Percentiles rank a stretch among this genome's conserved stretches.
phyloP scores from a whole-genome alignment of 1,140 invertebrate species.

The Drosophila asahinai region DNA sequence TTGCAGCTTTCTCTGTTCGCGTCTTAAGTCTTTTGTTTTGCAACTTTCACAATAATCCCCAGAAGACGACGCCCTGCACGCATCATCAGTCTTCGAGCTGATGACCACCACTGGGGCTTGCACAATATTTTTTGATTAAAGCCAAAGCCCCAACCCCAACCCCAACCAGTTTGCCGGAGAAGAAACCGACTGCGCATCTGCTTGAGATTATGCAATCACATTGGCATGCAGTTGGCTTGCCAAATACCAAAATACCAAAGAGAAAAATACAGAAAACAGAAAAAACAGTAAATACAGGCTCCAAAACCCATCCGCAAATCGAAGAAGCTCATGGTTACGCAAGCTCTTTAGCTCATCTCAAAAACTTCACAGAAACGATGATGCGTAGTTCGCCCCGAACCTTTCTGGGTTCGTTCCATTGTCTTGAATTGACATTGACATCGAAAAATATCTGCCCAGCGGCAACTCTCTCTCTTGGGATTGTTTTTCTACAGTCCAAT shows the following conservation, averaged over 20 bases:
- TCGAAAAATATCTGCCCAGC: slow-evolving; percentile 10
- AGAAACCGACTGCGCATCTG: slow-evolving; percentile 32
- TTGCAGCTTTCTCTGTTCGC: slow-evolving; percentile 36
- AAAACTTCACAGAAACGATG: slow-evolving; percentile 1
- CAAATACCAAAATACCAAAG: slow-evolving; percentile 32
- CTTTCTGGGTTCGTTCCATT: slow-evolving; percentile 16
- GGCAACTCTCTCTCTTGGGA: slow-evolving; percentile 20
- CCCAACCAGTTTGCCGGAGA: slow-evolving; percentile 58
- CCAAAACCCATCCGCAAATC: slow-evolving; percentile 14
- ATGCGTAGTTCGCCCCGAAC: slow-evolving; percentile 14
- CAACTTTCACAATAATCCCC: slow-evolving; percentile 44
- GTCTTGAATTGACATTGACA: slow-evolving; percentile 56
- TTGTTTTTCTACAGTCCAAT: neutral
- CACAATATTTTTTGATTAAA: slow-evolving; percentile 57
- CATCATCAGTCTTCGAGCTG: slow-evolving; percentile 20
- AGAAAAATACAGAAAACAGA: neutral
- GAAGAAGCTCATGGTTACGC: slow-evolving; percentile 38
- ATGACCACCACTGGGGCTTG: slow-evolving; percentile 24
- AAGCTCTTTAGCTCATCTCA: slow-evolving; percentile 9
- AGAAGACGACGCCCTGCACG: slow-evolving; percentile 45
- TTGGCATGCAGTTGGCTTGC: slow-evolving; percentile 60
- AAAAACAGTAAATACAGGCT: neutral
- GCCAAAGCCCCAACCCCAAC: slow-evolving; percentile 30
- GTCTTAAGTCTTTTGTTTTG: slow-evolving; percentile 48
- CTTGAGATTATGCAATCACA: slow-evolving; percentile 55